Base-by-base conservation (phyloP, 2,113 vertebrate genomes). In the Piaya cayana region DNA sequence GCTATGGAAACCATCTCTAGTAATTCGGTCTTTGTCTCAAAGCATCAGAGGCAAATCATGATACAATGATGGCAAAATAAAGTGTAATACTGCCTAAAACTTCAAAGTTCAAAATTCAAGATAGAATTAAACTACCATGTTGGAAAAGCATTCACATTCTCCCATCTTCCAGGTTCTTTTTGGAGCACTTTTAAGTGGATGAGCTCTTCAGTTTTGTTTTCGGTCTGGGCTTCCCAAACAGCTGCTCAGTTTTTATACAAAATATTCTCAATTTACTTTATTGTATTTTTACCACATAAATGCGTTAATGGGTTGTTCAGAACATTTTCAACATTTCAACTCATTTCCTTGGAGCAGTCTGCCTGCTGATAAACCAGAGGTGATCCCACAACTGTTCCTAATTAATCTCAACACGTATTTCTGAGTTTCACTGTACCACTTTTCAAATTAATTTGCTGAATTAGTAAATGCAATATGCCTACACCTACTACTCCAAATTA, bases 1-100 rank as follows among this genome's bases (percentile, higher is more conserved):
- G 83, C 96, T 86, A 94, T 96, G 90, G 94, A 96, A 97, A 96
- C 86, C 23, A 56, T 74, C 62, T 85, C 72, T 56, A 60, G 79
- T 56, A 90, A 85, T 43, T 94, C 81, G 62, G 67, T 55, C 72
- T 95, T 71, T 80, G 67, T 88, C 83, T 94, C 76, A 93, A 78
- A 92, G 59, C 64, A 92, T 91, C 65, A 93, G 47, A 95, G 79
- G 75, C 47, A 92, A 93, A 95, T 77, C 20, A 90, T 26, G 49
- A 91, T 63, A 89, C 56, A 70, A 88, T 47, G 86, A 84, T 67
- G 95, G 71, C 50, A 87, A 65, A 92, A 84, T 17, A 71, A 92
- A 89, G 27, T 45, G 16, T 69, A 88, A 89, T 27, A 52, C 50
- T 81, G 36, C 59, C 58, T 72, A 53, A 84, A 19, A 75, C 52